Evolutionary conservation across 2,797 vertebrate genomes (phyloP).

Genomic region (Ataeniobius toweri): DNA sequence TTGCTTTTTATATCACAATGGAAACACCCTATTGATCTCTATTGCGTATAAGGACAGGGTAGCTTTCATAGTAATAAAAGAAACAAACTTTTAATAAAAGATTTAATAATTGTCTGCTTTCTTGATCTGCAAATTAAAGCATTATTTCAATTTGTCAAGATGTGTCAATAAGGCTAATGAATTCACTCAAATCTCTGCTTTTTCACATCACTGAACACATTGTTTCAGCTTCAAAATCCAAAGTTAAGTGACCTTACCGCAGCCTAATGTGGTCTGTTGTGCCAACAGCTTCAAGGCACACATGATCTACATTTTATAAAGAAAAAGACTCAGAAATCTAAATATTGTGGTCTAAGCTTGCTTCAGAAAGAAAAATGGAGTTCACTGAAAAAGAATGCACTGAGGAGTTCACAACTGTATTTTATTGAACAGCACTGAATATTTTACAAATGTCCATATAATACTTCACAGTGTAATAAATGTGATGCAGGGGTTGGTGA

Average conservation of each 20-base stretch:
- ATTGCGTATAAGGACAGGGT: background rate
- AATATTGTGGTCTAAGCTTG: background rate
- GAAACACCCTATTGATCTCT: background rate
- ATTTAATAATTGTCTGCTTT: background rate
- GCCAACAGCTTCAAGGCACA: background rate
- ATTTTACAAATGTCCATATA: constrained; percentile 35
- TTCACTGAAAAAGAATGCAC: constrained; percentile 4
- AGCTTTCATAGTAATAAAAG: background rate
- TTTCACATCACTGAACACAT: background rate
- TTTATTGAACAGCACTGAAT: background rate
- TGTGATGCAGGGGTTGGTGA: background rate
- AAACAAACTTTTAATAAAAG: background rate
- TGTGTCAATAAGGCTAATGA: background rate
- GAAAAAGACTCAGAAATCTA: background rate
- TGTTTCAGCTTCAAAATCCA: background rate
- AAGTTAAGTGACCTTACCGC: background rate
- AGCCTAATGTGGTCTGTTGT: background rate
- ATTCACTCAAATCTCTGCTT: background rate
- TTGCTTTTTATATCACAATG: background rate
- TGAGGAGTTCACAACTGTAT: constrained; percentile 8
- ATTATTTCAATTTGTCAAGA: background rate
- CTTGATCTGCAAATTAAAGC: too few species aligned
- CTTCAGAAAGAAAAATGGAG: background rate
- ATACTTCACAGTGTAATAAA: constrained; percentile 34
- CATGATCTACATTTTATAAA: background rate